Percentiles rank a stretch among this genome's conserved stretches.
Evolutionary conservation across 2,888 invertebrate species (phyloP).

Genomic region (Acanthosoma haemorrhoidale): DNA sequence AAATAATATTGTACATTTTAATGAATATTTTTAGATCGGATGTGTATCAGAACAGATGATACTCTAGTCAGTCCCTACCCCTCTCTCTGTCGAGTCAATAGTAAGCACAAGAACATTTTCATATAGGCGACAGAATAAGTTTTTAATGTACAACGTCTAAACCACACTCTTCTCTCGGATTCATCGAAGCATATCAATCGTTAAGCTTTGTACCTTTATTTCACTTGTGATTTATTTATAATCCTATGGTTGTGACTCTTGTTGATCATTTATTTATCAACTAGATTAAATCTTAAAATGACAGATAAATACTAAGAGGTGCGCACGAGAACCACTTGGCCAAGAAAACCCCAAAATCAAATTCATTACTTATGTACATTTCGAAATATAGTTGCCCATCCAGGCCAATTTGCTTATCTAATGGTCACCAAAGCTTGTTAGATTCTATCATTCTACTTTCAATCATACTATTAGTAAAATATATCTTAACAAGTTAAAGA

Average conservation of each 20-base stretch:
- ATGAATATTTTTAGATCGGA: constrained; percentile 2
- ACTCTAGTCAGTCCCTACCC: background rate
- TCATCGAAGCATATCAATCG: background rate
- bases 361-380: background rate
- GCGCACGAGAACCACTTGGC: constrained; percentile 6
- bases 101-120: background rate
- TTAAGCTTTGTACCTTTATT: background rate
- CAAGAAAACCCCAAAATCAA: background rate
- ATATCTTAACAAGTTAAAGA: too few species aligned
- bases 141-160: background rate
- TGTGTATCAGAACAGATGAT: background rate
- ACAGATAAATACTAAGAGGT: background rate
- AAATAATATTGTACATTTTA: background rate
- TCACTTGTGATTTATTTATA: background rate
- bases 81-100: background rate
- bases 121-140: background rate
- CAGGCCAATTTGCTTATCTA: background rate
- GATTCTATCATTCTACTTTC: too few species aligned
- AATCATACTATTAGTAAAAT: too few species aligned
- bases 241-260: background rate
- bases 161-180: background rate
- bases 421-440: too few species aligned
- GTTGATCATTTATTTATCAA: too few species aligned
- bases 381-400: background rate
- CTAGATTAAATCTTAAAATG: too few species aligned